Evolutionary conservation across 1,140 invertebrate species (phyloP), one percentile per base, ranked within the genome.

Genomic region (Vanessa tameamea): DNA sequence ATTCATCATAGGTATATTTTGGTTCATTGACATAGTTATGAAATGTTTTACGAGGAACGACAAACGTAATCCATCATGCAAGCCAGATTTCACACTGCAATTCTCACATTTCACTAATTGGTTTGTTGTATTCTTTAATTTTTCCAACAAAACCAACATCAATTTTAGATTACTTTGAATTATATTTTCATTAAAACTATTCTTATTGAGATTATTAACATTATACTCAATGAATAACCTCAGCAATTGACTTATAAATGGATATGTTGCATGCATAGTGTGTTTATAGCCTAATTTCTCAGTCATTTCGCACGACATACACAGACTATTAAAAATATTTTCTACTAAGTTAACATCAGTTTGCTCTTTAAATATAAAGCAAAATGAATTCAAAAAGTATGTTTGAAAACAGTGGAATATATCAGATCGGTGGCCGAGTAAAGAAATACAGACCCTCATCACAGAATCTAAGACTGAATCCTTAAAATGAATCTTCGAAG

Each of bases 21-120:
- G 48, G 9, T 72, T 69, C 1, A 80, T 59, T 0, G 81, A 81
- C 20, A 61, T 50, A 0, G 69, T 78, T 9, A 89, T 73, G 1
- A 90, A 79, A 47, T 85, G 76, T 81, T 89, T 92, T 0, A 78
- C 64, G 3, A 84, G 8, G 66, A 90, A 91, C 7, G 84, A 82
- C 0, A 92, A 69, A 0, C 89, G 73, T 50, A 92, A 75, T 0
- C 84, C 82, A 51, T 92, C 90, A 31, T 92, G 90, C 48, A 85
- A 64, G 0, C 88, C 83, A 5, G 80, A 76, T 77, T 85, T 85
- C 0, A 83, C 68, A n/a, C 47, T 75, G 74, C 90, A 92, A 43
- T 84, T 86, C 1, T 90, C 88, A 64, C 90, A 92, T 84, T 88
- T 92, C 0, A 85, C 63, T 7, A 90, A 63, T 48, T 90, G 90